These are phyloP conservation scores for Diaphora mendica DNA, from an alignment of 2,888 invertebrate genomes.

Conservation along the genomic window DNA sequence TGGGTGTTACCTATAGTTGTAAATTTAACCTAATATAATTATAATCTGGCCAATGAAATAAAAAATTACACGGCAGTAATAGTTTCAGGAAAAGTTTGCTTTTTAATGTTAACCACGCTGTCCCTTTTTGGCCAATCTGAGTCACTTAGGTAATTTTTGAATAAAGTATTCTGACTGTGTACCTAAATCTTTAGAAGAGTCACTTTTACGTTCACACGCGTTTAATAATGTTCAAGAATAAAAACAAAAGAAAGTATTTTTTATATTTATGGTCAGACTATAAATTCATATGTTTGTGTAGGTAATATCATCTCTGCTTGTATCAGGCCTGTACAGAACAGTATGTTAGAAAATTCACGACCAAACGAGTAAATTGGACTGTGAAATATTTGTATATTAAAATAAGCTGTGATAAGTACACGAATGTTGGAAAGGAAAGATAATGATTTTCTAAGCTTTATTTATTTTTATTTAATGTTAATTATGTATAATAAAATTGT, in stretches of 20 bases:
- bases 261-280: conserved; percentile 7
- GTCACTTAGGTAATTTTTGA: neutral
- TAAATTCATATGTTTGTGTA: conserved; percentile 29
- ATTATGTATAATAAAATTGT: conserved; percentile 12
- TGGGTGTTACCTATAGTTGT: conserved; percentile 55
- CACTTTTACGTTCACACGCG: neutral
- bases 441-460: conserved; percentile 49
- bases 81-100: neutral
- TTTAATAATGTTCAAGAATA: neutral
- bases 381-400: conserved; percentile 74
- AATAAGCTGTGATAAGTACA: conserved; percentile 82
- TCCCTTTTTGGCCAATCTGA: neutral
- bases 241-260: neutral
- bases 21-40: conserved; percentile 34
- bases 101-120: neutral
- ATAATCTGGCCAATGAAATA: conserved; percentile 12
- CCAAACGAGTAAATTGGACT: conserved; percentile 70
- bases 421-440: conserved; percentile 49
- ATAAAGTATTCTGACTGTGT: neutral
- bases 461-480: conserved; percentile 29
- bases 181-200: neutral
- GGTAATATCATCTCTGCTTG: conserved; percentile 42
- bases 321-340: conserved; percentile 48
- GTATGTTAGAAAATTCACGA: conserved; percentile 62
- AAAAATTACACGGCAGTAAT: neutral